Evolutionary conservation across 2,113 vertebrate genomes (phyloP).

Genomic region (Oncorhynchus gorbuscha): DNA sequence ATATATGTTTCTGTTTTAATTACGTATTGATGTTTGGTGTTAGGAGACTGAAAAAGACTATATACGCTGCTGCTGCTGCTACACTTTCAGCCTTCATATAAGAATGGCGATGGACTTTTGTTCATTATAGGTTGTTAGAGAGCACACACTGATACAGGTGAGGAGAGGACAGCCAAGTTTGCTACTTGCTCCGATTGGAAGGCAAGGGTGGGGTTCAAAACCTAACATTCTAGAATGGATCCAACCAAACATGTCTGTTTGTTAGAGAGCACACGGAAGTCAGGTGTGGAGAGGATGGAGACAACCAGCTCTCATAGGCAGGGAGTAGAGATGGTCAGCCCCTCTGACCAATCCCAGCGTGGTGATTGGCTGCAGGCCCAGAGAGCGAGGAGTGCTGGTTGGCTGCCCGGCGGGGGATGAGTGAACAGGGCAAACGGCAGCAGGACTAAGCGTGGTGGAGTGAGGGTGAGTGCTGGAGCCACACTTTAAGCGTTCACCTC

Average conservation of each 20-base stretch:
- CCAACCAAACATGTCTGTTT: neutral
- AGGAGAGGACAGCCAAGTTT: neutral
- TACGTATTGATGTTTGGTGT: conserved; percentile 57
- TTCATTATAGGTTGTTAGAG: neutral
- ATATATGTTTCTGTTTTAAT: conserved; percentile 51
- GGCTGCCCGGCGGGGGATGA: conserved; percentile 70
- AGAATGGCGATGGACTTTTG: neutral
- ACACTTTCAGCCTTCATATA: neutral
- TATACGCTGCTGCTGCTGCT: neutral
- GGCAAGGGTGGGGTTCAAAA: neutral
- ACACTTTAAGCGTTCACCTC: conserved; percentile 76
- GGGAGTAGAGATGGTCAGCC: neutral
- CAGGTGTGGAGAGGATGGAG: neutral
- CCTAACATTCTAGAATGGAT: neutral
- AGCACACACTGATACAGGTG: neutral
- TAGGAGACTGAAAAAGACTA: conserved; percentile 16
- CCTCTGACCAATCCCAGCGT: conserved; percentile 45
- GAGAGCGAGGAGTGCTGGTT: conserved; percentile 59
- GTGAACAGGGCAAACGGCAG: conserved; percentile 73
- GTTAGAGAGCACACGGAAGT: neutral
- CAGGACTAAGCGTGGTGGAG: conserved; percentile 72
- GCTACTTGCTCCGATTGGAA: neutral
- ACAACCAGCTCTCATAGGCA: neutral
- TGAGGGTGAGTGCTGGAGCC: conserved; percentile 78
- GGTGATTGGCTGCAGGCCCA: conserved; percentile 40